phyloP scores from a whole-genome alignment of 2,888 invertebrate genomes.

The Tetranychus piercei region DNA sequence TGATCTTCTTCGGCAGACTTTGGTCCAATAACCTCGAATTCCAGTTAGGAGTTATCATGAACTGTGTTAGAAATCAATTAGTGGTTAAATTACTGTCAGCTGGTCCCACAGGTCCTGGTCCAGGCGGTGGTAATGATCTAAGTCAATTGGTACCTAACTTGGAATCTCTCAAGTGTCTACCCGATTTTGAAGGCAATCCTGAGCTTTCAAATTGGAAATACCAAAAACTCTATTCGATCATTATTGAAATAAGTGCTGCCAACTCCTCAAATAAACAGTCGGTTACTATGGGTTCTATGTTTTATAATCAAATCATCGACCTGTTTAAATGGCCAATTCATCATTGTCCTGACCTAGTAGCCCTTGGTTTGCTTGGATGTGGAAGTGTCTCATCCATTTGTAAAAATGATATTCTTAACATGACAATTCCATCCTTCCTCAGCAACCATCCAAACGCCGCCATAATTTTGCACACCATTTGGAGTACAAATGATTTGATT shows the following conservation, averaged over 20 bases:
- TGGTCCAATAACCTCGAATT: slow-evolving; percentile 22
- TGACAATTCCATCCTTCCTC: slow-evolving; percentile 75
- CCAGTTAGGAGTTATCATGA: slow-evolving; percentile 21
- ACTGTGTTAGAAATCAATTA: slow-evolving; percentile 19
- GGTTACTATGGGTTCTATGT: background rate
- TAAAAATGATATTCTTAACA: slow-evolving; percentile 60
- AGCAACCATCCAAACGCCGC: slow-evolving; percentile 90
- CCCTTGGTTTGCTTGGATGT: slow-evolving; percentile 47
- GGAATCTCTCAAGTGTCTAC: slow-evolving; percentile 23
- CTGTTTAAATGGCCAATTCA: slow-evolving; percentile 75
- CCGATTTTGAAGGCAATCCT: slow-evolving; percentile 20
- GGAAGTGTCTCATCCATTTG: slow-evolving; percentile 6
- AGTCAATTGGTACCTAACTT: slow-evolving; percentile 20
- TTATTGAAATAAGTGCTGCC: slow-evolving; percentile 19
- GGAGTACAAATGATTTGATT: slow-evolving; percentile 37
- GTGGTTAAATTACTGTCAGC: slow-evolving; percentile 18
- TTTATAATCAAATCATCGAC: slow-evolving; percentile 60
- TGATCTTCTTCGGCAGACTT: slow-evolving; percentile 19
- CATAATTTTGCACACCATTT: slow-evolving; percentile 85
- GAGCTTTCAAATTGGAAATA: slow-evolving; percentile 22
- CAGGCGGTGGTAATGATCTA: slow-evolving; percentile 11
- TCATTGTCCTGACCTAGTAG: slow-evolving; percentile 81
- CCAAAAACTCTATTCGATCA: slow-evolving; percentile 21
- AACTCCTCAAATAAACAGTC: slow-evolving; percentile 12
- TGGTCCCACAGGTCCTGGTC: slow-evolving; percentile 17